phyloP scores from a whole-genome alignment of 2,113 vertebrate species.

The Neotoma lepida region DNA sequence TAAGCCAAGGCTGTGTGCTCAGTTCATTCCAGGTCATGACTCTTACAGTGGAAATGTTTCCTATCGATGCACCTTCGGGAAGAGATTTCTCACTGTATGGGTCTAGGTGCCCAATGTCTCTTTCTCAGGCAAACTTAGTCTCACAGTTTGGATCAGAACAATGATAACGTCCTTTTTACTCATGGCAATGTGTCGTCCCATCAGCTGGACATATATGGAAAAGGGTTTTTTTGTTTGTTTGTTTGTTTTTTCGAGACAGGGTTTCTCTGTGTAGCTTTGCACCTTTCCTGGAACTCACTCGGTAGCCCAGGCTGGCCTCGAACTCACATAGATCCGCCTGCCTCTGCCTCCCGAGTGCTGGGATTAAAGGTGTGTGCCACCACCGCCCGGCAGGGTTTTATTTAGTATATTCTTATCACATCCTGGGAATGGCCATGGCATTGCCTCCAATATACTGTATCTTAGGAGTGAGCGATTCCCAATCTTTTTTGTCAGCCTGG shows the following conservation, averaged over 20 bases:
- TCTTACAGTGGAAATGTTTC: neutral
- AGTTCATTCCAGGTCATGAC: neutral
- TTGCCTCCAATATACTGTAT: neutral
- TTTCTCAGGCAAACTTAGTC: neutral
- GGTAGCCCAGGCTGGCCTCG: too few relatives aligned
- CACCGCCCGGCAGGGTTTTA: too few relatives aligned
- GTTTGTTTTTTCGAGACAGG: too few relatives aligned
- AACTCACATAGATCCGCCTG: too few relatives aligned
- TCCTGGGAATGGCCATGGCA: neutral
- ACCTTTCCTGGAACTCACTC: too few relatives aligned
- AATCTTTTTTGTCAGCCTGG: neutral
- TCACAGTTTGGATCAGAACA: neutral
- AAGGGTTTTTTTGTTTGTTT: too few relatives aligned
- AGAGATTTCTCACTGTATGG: neutral
- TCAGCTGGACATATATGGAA: neutral
- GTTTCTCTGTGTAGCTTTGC: too few relatives aligned
- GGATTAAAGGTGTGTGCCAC: too few relatives aligned
- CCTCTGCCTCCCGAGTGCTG: too few relatives aligned
- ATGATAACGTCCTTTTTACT: neutral
- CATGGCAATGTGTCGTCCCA: neutral
- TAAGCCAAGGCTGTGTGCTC: neutral
- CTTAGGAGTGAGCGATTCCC: neutral
- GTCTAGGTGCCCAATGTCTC: neutral
- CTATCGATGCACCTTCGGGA: neutral
- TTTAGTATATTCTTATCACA: neutral